Base-by-base conservation (phyloP, 2,888 invertebrate species). In the Psococerastis gibbosa region DNA sequence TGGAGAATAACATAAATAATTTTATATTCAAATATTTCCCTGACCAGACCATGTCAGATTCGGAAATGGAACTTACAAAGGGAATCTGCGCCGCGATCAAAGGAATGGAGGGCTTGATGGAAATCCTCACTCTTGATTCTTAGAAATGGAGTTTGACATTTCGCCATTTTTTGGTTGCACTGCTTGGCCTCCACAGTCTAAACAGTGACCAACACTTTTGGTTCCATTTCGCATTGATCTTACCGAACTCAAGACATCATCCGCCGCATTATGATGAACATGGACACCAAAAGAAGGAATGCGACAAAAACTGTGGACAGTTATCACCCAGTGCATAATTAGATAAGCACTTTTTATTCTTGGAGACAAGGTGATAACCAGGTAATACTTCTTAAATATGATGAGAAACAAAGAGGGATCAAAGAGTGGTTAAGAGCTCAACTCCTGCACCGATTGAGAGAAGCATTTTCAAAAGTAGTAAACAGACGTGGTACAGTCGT, bases 261-360 rank as follows among this genome's bases (percentile, higher is more conserved):
- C 35, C 35, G 9, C 35, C 35, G 8, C 9, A 8, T 15, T 34
- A 34, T 15, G 35, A 34, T 34, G 35, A 15, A 15, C 9, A 9
- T 15, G 35, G 35, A 15, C 6, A 16, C 16, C 35, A 8, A 16
- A 15, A 8, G 35, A 34, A 34, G 35, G 35, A 9, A 34, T 34
- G 35, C 6, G 18, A 9, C 35, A 34, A 34, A 34, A 34, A 34
- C 35, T 34, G 8, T 34, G 35, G 35, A 34, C 35, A 8, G 8
- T 34, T 15, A 15, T 18, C 6, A 34, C 35, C 9, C 9, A 9
- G 8, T 16, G 15, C 16, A 16, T 34, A 18, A 34, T 34, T n/a
- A n/a, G n/a, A n/a, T n/a, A n/a, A n/a, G n/a, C n/a, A n/a, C n/a
- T n/a, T n/a, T n/a, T n/a, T n/a, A n/a, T n/a, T n/a, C n/a, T n/a